Evolutionary conservation across 2,888 invertebrate genomes (phyloP).

Genomic region (Drosophila dives): DNA sequence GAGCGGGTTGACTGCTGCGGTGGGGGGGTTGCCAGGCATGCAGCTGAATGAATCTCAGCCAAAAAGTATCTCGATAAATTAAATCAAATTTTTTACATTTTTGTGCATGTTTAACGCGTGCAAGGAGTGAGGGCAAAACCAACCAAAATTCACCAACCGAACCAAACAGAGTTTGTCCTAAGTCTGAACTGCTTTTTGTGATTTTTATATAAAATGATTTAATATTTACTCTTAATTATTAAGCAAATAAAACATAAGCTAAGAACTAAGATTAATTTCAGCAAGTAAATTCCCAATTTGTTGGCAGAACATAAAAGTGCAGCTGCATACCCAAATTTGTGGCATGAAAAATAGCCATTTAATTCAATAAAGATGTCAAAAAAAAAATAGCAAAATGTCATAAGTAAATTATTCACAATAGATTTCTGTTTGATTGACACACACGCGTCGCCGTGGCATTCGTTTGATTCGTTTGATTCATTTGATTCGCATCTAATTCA

Average conservation of each 20-base stretch:
- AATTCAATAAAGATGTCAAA: conserved; percentile 64
- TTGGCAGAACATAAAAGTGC: not conserved
- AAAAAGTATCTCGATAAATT: conserved; percentile 68
- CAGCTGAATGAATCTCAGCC: conserved; percentile 38
- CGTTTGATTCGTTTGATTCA: conserved; percentile 54
- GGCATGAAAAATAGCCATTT: conserved; percentile 8
- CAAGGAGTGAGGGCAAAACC: conserved; percentile 57
- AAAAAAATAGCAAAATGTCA: conserved; percentile 49
- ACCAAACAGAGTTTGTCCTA: not conserved
- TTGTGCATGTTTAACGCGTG: conserved; percentile 72
- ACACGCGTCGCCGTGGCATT: conserved; percentile 70
- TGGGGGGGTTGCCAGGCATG: conserved; percentile 31
- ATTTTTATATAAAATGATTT: not conserved
- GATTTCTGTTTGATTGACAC: conserved; percentile 71
- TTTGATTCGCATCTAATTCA: conserved; percentile 62
- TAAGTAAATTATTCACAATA: conserved; percentile 77
- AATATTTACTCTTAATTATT: not conserved
- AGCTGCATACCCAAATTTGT: not conserved
- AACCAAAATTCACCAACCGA: conserved; percentile 1
- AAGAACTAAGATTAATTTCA: not conserved
- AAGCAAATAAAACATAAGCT: rapidly evolving
- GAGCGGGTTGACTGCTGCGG: not conserved
- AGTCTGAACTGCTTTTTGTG: not conserved
- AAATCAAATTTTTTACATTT: conserved; percentile 73
- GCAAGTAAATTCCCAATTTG: not conserved